Conservation (phyloP, 2,113 vertebrate genomes). For the Athene cunicularia region DNA sequence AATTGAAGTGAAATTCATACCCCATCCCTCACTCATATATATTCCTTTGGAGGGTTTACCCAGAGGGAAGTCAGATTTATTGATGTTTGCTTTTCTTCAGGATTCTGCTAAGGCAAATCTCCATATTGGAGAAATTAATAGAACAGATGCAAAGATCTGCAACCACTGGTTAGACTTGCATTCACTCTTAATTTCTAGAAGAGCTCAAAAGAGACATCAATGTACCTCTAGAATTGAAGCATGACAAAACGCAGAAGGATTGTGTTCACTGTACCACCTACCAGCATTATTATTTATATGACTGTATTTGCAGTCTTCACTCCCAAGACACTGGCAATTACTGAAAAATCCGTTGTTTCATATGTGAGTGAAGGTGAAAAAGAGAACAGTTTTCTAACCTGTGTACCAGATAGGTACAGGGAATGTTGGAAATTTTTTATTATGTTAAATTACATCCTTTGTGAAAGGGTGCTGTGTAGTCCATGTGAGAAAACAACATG, state of each 20-base stretch:
- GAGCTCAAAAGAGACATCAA: background rate
- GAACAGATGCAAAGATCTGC: background rate
- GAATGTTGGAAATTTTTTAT: background rate
- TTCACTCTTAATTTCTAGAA: background rate
- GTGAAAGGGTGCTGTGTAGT: background rate
- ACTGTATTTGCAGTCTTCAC: background rate
- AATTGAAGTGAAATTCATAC: slow-evolving; percentile 15
- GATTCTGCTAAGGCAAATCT: background rate
- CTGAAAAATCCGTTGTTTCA: background rate
- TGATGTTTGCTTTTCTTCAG: background rate
- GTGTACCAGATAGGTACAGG: background rate
- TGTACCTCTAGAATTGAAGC: background rate
- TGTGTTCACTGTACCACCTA: background rate
- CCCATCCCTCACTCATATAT: background rate
- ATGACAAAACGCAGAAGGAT: background rate
- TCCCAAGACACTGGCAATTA: background rate
- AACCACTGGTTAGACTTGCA: background rate
- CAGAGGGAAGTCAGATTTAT: background rate
- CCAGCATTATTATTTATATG: background rate
- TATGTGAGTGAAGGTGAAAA: background rate
- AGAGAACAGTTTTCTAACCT: background rate
- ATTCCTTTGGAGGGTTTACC: background rate
- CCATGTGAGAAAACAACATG: background rate
- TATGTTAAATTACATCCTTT: background rate
- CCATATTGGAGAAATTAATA: background rate